Percentiles rank a stretch among this genome's conserved stretches.
phyloP scores from a whole-genome alignment of 1,140 invertebrate genomes.

The Orchesella cincta region DNA sequence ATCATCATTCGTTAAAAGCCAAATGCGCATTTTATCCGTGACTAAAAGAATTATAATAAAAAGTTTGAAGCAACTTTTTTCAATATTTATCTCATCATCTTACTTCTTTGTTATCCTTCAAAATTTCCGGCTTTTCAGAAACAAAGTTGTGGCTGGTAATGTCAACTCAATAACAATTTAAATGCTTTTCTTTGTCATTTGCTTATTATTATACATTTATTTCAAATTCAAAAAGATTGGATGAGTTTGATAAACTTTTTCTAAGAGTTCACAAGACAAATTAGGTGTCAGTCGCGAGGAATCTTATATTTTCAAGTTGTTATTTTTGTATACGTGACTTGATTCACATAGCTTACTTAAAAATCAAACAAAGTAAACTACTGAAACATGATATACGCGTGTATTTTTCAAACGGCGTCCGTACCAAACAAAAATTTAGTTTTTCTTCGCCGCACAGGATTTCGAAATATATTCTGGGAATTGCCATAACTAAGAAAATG shows the following conservation, averaged over 20 bases:
- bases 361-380: not conserved
- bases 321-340: not conserved
- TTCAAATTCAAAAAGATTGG: too few relatives aligned
- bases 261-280: not conserved
- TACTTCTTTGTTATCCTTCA: not conserved
- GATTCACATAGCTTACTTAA: not conserved
- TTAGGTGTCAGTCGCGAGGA: not conserved
- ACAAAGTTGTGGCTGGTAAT: not conserved
- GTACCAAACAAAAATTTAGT: not conserved
- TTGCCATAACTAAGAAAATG: not conserved
- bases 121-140: slow-evolving; percentile 7
- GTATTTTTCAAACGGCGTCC: not conserved
- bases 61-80: too few relatives aligned
- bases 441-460: too few relatives aligned
- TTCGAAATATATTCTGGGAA: not conserved
- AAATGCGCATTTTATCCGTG: not conserved
- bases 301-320: not conserved
- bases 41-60: not conserved
- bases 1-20: not conserved
- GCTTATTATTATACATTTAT: too few relatives aligned
- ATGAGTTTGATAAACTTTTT: not conserved
- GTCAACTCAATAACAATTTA: not conserved
- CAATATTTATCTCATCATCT: not conserved
- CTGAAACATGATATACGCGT: not conserved
- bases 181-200: not conserved